Evolutionary conservation across 2,888 invertebrate species (phyloP).

Genomic region (Entomobrya proxima): DNA sequence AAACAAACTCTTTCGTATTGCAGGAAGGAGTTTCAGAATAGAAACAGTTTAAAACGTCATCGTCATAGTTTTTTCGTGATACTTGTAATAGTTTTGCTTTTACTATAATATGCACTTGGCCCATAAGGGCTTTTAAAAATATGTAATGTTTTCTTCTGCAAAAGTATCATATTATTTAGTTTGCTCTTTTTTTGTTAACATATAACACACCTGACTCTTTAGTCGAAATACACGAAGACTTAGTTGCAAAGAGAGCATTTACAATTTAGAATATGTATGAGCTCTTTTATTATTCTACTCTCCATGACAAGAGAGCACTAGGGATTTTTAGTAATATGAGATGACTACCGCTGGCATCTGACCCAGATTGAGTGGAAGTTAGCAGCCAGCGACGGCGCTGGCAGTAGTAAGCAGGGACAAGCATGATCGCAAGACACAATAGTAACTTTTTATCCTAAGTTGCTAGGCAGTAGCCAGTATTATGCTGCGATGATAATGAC

Average conservation of each 20-base stretch:
- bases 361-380: slow-evolving; percentile 53
- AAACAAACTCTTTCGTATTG: not conserved
- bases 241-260: slow-evolving; percentile 1
- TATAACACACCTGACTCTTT: no score
- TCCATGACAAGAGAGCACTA: slow-evolving; percentile 49
- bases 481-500: no score
- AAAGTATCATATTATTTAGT: not conserved
- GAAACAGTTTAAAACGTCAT: no score
- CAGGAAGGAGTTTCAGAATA: no score
- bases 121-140: no score
- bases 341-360: slow-evolving; percentile 61
- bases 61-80: no score
- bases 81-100: no score
- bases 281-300: slow-evolving; percentile 23
- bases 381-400: not conserved
- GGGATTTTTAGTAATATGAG: slow-evolving; percentile 54
- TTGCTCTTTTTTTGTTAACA: no score
- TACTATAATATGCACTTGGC: no score
- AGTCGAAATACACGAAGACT: not conserved
- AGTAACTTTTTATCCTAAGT: slow-evolving; percentile 32
- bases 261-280: slow-evolving; percentile 50
- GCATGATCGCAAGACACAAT: slow-evolving; percentile 7
- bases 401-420: not conserved
- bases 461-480: no score
- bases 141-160: not conserved